A percentile compares a stretch with the other conserved stretches of the same genome.
Conservation (phyloP, 2,113 vertebrate species). For the Scartelaos histophorus region DNA sequence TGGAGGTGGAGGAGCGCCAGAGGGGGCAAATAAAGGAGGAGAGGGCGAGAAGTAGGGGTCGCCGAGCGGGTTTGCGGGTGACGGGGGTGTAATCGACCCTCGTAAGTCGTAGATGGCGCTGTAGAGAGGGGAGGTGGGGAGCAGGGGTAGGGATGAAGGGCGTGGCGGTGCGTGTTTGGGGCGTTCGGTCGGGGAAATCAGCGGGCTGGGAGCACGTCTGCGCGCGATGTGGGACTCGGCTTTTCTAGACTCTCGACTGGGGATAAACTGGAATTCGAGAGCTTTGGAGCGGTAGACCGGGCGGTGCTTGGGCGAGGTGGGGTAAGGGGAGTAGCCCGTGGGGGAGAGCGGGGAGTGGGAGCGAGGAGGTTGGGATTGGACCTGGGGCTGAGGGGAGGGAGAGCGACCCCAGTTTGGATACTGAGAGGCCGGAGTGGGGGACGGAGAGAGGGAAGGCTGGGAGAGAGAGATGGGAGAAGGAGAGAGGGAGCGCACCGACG, state of each 20-base stretch:
- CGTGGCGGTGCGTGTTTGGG: slow-evolving; percentile 83
- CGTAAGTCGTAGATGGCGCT: slow-evolving; percentile 79
- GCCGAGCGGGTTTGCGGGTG: slow-evolving; percentile 78
- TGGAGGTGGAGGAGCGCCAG: slow-evolving; percentile 80
- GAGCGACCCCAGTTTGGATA: slow-evolving; percentile 77
- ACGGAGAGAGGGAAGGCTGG: slow-evolving; percentile 78
- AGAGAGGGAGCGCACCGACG: slow-evolving; percentile 78
- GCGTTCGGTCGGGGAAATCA: slow-evolving; percentile 83
- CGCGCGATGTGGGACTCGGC: slow-evolving; percentile 78
- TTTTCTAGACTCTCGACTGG: slow-evolving; percentile 78
- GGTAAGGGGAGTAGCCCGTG: slow-evolving; percentile 80
- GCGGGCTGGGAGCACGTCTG: slow-evolving; percentile 86
- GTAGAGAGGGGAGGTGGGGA: slow-evolving; percentile 82
- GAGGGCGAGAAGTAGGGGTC: slow-evolving; percentile 86
- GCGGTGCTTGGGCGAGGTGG: slow-evolving; percentile 80
- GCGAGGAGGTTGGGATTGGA: slow-evolving; percentile 76
- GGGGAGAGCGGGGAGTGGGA: slow-evolving; percentile 81
- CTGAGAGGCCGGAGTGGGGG: slow-evolving; percentile 71
- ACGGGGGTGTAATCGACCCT: slow-evolving; percentile 77
- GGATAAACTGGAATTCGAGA: slow-evolving; percentile 80
- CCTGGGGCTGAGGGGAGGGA: slow-evolving; percentile 78
- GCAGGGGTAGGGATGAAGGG: slow-evolving; percentile 88
- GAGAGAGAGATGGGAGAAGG: slow-evolving; percentile 77
- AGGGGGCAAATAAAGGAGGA: slow-evolving; percentile 81
- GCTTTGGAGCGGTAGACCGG: slow-evolving; percentile 80